A percentile compares a stretch with the other conserved stretches of the same genome.
phyloP scores from a whole-genome alignment of 2,113 vertebrate species.

The Urocynchramus pylzowi region DNA sequence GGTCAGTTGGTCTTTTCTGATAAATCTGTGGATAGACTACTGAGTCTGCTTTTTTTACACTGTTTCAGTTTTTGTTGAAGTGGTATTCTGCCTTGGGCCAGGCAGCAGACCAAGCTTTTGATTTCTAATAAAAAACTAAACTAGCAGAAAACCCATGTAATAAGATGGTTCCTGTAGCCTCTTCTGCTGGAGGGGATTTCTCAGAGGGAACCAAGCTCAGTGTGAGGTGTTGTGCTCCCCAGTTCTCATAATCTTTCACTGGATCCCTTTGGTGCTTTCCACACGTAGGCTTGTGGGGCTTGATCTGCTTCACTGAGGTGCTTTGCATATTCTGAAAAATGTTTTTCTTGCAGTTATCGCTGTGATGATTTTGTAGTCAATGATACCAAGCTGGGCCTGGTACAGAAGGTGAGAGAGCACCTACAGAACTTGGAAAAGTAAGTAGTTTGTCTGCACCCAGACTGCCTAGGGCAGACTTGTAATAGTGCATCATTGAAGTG shows the following conservation, averaged over 20 bases:
- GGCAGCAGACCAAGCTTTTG: background rate
- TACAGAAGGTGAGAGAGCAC: slow-evolving; percentile 95
- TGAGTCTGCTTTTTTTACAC: background rate
- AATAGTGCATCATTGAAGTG: background rate
- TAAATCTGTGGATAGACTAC: background rate
- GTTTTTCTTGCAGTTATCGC: slow-evolving; percentile 84
- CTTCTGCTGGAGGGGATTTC: background rate
- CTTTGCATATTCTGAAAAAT: background rate
- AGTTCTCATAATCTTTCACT: background rate
- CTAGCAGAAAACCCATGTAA: background rate
- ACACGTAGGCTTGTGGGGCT: background rate
- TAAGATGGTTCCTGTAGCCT: background rate
- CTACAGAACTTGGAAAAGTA: slow-evolving; percentile 98
- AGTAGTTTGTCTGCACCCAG: slow-evolving; percentile 57
- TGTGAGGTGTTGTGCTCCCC: background rate
- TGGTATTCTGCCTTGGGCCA: background rate
- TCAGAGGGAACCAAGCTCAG: background rate
- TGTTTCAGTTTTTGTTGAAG: background rate
- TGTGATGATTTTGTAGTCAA: slow-evolving; percentile 99
- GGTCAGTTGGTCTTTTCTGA: background rate
- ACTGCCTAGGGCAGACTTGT: background rate
- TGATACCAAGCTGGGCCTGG: slow-evolving; percentile 91
- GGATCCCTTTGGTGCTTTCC: background rate
- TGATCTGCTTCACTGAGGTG: background rate
- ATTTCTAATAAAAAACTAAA: background rate